Evolutionary conservation across 2,888 invertebrate genomes (phyloP).

Genomic region (Epinotia brunnichana): DNA sequence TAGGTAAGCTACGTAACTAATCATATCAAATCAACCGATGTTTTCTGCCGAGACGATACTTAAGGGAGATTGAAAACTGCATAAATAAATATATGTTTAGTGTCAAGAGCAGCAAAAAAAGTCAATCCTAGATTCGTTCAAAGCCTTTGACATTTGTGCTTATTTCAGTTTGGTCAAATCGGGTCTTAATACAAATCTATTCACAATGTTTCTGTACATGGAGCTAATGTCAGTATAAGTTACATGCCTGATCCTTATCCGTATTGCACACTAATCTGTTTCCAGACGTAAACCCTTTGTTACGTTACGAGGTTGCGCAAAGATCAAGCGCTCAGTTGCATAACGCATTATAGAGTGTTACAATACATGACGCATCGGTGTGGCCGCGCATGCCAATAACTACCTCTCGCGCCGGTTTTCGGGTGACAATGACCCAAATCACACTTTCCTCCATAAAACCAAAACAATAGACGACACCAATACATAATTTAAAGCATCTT

Average conservation of each 20-base stretch:
- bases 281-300: conserved; percentile 35
- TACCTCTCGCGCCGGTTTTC: conserved; percentile 66
- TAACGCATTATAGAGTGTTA: conserved; percentile 62
- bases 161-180: neutral
- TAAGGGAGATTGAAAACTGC: neutral
- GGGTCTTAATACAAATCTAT: neutral
- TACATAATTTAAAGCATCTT: conserved; percentile 29
- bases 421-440: conserved; percentile 77
- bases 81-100: neutral
- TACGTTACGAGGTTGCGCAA: conserved; percentile 53
- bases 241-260: neutral
- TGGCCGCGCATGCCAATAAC: conserved; percentile 62
- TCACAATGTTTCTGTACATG: neutral
- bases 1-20: neutral
- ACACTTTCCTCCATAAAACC: conserved; percentile 69
- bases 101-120: neutral
- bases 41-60: neutral
- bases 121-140: too few species aligned
- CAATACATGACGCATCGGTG: conserved; percentile 71
- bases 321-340: conserved; percentile 67
- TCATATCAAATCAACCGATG: neutral
- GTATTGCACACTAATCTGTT: conserved; percentile 30
- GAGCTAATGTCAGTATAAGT: neutral
- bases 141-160: too few species aligned
- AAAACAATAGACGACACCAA: conserved; percentile 68